These are phyloP conservation scores for Leptopilina drosophilae DNA, from an alignment of 2,888 invertebrate genomes.

Conservation along the genomic window DNA sequence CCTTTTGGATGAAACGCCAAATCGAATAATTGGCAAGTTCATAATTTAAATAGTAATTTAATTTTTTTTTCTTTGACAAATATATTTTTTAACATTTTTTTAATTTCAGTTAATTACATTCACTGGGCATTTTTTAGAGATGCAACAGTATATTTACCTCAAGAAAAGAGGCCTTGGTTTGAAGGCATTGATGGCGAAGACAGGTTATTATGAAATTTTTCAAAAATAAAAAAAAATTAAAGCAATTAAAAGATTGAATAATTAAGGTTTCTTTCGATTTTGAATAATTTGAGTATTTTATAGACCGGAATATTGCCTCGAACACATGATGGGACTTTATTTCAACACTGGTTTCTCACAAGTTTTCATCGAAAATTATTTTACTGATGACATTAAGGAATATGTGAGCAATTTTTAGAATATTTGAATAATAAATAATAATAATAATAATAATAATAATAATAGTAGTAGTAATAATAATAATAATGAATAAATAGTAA, in stretches of 20 bases:
- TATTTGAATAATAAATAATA: no score
- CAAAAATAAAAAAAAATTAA: no score
- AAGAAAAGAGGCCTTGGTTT: background rate
- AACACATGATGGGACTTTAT: slow-evolving; percentile 18
- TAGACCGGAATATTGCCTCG: slow-evolving; percentile 37
- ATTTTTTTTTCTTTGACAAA: background rate
- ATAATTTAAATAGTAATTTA: background rate
- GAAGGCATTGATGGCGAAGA: background rate
- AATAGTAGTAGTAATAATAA: no score
- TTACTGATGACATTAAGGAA: slow-evolving; percentile 29
- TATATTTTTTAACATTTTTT: background rate
- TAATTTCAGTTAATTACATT: slow-evolving; percentile 34
- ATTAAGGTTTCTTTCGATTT: no score
- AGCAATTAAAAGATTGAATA: no score
- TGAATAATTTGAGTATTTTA: background rate
- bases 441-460: no score
- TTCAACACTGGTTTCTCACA: slow-evolving; percentile 39
- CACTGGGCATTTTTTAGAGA: slow-evolving; percentile 38
- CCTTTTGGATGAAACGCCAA: slow-evolving; percentile 49
- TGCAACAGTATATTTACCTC: background rate
- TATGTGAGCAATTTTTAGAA: slow-evolving; percentile 7
- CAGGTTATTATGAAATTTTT: background rate
- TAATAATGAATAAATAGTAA: no score
- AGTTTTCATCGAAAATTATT: slow-evolving; percentile 38
- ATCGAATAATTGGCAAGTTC: slow-evolving; percentile 35